These are phyloP conservation scores for Phortica okadai DNA, from an alignment of 2,888 invertebrate species.

Conservation along the genomic window DNA sequence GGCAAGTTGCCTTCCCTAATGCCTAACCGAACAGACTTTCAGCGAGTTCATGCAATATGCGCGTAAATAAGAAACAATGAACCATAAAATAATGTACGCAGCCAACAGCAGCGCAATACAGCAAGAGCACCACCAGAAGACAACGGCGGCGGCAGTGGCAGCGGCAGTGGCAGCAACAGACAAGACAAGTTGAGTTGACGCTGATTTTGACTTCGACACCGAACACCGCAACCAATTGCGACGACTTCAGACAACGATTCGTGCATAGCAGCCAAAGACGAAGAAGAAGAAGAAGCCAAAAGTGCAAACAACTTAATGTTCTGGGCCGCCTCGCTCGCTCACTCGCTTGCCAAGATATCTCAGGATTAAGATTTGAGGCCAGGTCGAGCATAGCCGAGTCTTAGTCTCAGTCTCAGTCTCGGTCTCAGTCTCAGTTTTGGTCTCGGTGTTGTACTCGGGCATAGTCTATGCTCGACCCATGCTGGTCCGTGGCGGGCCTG, in stretches of 20 bases:
- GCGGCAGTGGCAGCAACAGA: background rate
- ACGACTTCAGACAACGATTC: background rate
- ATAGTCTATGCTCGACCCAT: background rate
- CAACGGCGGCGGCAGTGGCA: background rate
- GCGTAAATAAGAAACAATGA: conserved; percentile 33
- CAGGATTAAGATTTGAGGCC: conserved; percentile 25
- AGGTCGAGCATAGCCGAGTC: conserved; percentile 4
- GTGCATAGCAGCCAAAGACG: background rate
- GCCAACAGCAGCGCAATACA: background rate
- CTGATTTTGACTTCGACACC: background rate
- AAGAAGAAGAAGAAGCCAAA: conserved; percentile 13
- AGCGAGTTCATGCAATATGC: conserved; percentile 17
- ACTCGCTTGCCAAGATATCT: conserved; percentile 6
- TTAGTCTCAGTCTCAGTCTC: background rate
- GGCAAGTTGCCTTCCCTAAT: too few species aligned
- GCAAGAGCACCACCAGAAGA: background rate
- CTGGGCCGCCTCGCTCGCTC: conserved; percentile 14
- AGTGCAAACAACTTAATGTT: conserved; percentile 34
- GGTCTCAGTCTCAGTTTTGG: background rate
- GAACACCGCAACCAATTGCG: background rate
- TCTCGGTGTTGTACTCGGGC: background rate
- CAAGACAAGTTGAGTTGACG: conserved; percentile 15
- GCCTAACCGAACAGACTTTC: background rate
- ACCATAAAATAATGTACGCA: conserved; percentile 22
- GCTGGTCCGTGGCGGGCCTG: background rate